Evolutionary conservation across 2,113 vertebrate species (phyloP).

Genomic region (Cinclus cinclus): DNA sequence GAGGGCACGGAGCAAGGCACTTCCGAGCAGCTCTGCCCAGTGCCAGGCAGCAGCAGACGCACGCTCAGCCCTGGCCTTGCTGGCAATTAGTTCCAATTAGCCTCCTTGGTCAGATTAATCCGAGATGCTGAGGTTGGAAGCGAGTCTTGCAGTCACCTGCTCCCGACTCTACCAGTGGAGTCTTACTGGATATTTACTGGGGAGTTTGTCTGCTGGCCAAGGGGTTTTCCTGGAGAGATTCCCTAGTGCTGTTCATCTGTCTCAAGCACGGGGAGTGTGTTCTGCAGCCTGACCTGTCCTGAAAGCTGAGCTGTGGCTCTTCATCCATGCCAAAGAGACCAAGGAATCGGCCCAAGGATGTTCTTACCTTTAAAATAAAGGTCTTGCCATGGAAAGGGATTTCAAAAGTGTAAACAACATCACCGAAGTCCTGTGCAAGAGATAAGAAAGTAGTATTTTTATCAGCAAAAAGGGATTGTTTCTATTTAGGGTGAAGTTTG

Average conservation of each 20-base stretch:
- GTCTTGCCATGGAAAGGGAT: conserved; percentile 93
- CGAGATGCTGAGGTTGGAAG: conserved; percentile 53
- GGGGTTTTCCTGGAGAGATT: conserved; percentile 61
- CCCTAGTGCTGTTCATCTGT: neutral
- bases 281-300: neutral
- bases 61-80: conserved; percentile 55
- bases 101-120: conserved; percentile 61
- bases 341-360: neutral
- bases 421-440: conserved; percentile 84
- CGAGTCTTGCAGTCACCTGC: conserved; percentile 43
- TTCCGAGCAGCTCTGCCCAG: neutral
- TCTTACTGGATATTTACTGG: neutral
- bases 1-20: conserved; percentile 41
- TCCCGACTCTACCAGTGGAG: neutral
- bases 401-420: conserved; percentile 91
- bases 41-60: conserved; percentile 61
- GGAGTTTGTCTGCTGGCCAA: conserved; percentile 27
- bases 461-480: neutral
- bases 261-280: neutral
- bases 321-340: neutral
- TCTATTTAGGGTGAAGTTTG: neutral
- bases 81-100: conserved; percentile 66
- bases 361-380: conserved; percentile 93
- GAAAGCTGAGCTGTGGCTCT: neutral
- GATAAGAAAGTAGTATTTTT: neutral